Evolutionary conservation across 2,113 vertebrate species (phyloP).

Genomic region (Podarcis muralis): DNA sequence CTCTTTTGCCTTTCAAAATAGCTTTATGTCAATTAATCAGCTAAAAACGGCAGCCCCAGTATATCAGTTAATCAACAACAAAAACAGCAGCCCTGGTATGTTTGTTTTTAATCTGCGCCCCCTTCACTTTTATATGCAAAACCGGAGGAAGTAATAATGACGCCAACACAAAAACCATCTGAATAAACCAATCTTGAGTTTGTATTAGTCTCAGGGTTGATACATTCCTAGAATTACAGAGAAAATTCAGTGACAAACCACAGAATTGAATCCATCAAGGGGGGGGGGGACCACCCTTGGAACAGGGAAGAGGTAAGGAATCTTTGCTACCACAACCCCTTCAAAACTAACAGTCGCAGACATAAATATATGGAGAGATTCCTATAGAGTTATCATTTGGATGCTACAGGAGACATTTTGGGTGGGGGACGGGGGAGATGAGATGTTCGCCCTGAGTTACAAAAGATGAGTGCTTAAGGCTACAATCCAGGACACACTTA

Average conservation of each 20-base stretch:
- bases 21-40: neutral
- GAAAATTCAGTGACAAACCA: neutral
- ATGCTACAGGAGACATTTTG: neutral
- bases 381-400: neutral
- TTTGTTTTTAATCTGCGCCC: neutral
- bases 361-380: neutral
- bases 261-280: neutral
- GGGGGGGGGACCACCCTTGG: neutral
- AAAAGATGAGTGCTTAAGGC: slow-evolving; percentile 9
- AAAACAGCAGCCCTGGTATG: neutral
- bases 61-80: too few species aligned
- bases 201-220: slow-evolving; percentile 4
- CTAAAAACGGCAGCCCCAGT: neutral
- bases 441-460: slow-evolving; percentile 21
- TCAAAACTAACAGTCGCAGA: neutral
- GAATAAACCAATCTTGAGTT: slow-evolving; percentile 10
- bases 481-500: neutral
- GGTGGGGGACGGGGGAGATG: neutral
- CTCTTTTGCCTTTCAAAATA: neutral
- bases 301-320: neutral
- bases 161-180: neutral
- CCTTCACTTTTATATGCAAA: neutral
- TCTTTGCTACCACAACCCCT: neutral
- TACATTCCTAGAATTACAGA: slow-evolving; percentile 31
- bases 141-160: neutral